phyloP scores from a whole-genome alignment of 2,797 vertebrate species.

The Bradypodion pumilum region DNA sequence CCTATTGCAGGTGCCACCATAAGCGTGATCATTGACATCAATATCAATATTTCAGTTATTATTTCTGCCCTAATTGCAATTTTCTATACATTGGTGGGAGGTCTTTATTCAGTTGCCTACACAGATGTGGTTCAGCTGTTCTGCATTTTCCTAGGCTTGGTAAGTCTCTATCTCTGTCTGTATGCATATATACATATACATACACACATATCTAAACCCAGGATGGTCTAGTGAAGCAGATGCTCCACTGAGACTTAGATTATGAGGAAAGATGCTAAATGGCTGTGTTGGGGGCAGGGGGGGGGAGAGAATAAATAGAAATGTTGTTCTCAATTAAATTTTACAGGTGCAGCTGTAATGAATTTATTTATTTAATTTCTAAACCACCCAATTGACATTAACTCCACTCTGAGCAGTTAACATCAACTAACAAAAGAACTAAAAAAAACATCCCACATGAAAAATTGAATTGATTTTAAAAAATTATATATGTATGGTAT shows the following conservation, averaged over 20 bases:
- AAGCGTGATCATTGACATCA: slow-evolving; percentile 93
- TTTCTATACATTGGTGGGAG: slow-evolving; percentile 93
- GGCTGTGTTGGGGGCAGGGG: not conserved
- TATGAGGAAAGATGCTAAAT: not conserved
- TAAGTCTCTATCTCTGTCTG: slow-evolving; percentile 72
- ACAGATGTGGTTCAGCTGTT: slow-evolving; percentile 97
- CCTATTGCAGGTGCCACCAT: slow-evolving; percentile 88
- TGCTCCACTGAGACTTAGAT: not conserved
- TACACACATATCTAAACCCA: not conserved
- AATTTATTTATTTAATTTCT: no score
- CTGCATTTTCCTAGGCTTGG: slow-evolving; percentile 95
- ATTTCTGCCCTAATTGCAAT: slow-evolving; percentile 92
- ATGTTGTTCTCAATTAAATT: not conserved
- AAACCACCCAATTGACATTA: no score
- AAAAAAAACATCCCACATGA: no score
- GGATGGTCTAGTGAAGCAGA: slow-evolving; percentile 3
- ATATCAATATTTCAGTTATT: slow-evolving; percentile 89
- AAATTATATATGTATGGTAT: no score
- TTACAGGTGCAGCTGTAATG: not conserved
- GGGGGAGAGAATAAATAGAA: rapidly evolving
- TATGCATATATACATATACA: no score
- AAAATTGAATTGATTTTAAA: no score
- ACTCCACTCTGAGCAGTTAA: no score
- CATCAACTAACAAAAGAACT: no score
- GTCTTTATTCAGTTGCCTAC: slow-evolving; percentile 95